These are phyloP conservation scores for Harpalus rufipes DNA, from an alignment of 2,888 invertebrate species.

Conservation along the genomic window DNA sequence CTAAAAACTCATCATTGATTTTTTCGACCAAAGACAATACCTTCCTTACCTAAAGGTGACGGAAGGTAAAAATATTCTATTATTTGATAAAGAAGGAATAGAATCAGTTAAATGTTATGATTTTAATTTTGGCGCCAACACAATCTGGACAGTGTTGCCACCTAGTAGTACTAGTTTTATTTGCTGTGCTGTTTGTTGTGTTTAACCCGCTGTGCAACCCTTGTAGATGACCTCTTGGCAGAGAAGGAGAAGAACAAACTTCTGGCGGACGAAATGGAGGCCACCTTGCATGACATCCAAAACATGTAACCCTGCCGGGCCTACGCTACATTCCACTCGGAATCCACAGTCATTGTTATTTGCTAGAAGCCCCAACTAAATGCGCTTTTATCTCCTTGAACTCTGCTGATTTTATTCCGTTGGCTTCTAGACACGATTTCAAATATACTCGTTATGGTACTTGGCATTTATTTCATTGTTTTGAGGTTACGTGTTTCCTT, in stretches of 20 bases:
- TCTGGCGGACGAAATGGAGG: constrained; percentile 99
- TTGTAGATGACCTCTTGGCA: constrained; percentile 95
- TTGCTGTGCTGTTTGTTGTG: constrained; percentile 70
- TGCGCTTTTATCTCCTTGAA: constrained; percentile 32
- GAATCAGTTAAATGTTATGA: too few relatives aligned
- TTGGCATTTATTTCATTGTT: too few relatives aligned
- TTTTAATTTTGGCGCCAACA: too few relatives aligned
- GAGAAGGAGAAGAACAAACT: constrained; percentile 97
- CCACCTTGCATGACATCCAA: constrained; percentile 99
- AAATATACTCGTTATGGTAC: too few relatives aligned
- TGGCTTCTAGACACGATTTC: constrained; percentile 21
- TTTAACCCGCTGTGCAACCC: constrained; percentile 76
- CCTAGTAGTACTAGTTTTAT: constrained; percentile 36
- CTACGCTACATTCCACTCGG: constrained; percentile 24
- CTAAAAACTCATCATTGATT: too few relatives aligned
- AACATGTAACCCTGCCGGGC: constrained; percentile 88
- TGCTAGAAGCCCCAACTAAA: constrained; percentile 37
- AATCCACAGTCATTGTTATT: constrained; percentile 45
- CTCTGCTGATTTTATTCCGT: constrained; percentile 25
- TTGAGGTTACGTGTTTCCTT: too few relatives aligned
- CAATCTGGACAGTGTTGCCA: too few relatives aligned
- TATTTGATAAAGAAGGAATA: too few relatives aligned
- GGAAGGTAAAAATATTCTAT: too few relatives aligned
- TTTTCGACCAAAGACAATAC: too few relatives aligned
- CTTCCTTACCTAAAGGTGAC: too few relatives aligned